A percentile compares a stretch with the other conserved stretches of the same genome.
phyloP scores from a whole-genome alignment of 2,888 invertebrate species.

The Acleris literana region DNA sequence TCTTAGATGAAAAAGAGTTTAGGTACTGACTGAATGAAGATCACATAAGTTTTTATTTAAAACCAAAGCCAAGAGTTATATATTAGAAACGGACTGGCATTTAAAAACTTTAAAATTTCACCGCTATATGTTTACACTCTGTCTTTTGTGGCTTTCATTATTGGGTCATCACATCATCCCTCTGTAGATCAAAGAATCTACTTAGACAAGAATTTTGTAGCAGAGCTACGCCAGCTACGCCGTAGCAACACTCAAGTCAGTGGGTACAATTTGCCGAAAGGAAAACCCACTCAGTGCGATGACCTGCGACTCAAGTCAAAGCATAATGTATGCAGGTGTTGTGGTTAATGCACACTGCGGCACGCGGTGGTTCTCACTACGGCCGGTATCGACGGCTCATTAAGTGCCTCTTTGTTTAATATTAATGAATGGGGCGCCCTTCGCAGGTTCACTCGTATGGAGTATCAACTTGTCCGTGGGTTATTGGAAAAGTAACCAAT shows the following conservation, averaged over 20 bases:
- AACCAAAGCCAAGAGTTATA: too few species aligned
- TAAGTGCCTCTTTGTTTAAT: conserved; percentile 59
- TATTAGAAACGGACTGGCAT: too few species aligned
- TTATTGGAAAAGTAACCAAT: conserved; percentile 12
- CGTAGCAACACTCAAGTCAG: conserved; percentile 5
- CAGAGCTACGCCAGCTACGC: conserved; percentile 16
- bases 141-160: too few species aligned
- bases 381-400: conserved; percentile 59
- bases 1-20: too few species aligned
- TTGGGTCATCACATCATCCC: too few species aligned
- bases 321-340: conserved; percentile 21
- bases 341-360: conserved; percentile 30
- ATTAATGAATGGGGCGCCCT: conserved; percentile 53
- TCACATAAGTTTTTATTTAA: too few species aligned
- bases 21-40: too few species aligned
- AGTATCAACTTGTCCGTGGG: background rate
- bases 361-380: conserved; percentile 66
- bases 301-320: conserved; percentile 20
- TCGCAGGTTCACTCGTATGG: conserved; percentile 38
- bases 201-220: background rate
- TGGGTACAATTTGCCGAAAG: background rate
- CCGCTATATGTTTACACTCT: too few species aligned
- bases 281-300: conserved; percentile 31
- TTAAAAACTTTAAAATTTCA: too few species aligned
- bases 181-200: too few species aligned